Conservation (phyloP, 2,888 invertebrate species). For the Phortica magna region DNA sequence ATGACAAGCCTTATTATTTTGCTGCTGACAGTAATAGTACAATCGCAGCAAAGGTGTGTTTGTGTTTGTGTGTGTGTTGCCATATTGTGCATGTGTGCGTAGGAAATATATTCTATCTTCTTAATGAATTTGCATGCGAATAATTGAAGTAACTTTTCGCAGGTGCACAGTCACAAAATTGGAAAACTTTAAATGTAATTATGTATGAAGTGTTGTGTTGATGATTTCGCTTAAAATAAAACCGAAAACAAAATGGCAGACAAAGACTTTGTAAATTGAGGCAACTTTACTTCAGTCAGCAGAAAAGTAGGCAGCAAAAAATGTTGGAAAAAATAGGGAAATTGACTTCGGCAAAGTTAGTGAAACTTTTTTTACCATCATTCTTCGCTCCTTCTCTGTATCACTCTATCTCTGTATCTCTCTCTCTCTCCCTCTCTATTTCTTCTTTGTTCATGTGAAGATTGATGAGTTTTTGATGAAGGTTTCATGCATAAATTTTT, state of each 20-base stretch:
- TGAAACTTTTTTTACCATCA: background rate
- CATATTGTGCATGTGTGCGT: background rate
- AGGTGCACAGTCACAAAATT: conserved; percentile 23
- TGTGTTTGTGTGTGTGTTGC: background rate
- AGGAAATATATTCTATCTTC: background rate
- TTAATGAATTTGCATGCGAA: conserved; percentile 15
- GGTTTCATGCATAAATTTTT: conserved; percentile 24
- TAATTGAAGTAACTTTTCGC: conserved; percentile 20
- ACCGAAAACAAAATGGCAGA: background rate
- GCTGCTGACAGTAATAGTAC: background rate
- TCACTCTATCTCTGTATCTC: background rate
- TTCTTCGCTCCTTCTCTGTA: background rate
- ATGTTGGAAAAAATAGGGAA: conserved; percentile 7
- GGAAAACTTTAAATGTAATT: conserved; percentile 33
- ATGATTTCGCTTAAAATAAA: background rate
- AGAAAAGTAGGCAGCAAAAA: background rate
- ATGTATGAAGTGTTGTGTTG: background rate
- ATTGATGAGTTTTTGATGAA: conserved; percentile 34
- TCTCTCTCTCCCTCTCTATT: background rate
- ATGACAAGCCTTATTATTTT: background rate
- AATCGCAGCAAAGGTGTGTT: too few species aligned
- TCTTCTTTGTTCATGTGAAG: background rate
- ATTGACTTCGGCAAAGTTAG: conserved; percentile 23
- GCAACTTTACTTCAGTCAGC: background rate
- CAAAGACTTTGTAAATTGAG: background rate